Evolutionary conservation across 2,888 invertebrate genomes (phyloP).

Genomic region (Xestia c-nigrum): DNA sequence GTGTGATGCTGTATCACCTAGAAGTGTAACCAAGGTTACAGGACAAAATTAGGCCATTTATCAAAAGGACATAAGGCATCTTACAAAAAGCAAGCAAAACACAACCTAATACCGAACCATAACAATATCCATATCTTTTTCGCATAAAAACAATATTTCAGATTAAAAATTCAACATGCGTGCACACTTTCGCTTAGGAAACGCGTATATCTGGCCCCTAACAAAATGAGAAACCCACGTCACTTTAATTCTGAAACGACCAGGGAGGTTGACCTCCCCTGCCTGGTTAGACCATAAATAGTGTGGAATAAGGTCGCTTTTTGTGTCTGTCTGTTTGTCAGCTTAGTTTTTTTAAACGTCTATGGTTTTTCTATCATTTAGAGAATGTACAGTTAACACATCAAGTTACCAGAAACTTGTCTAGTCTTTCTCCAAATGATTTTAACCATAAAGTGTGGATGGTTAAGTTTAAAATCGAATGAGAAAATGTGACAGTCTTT

Average conservation of each 20-base stretch:
- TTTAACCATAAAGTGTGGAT: too few relatives aligned
- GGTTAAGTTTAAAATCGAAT: too few relatives aligned
- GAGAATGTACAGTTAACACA: neutral
- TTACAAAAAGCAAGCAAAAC: neutral
- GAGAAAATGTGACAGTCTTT: too few relatives aligned
- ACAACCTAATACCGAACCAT: neutral
- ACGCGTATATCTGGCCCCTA: constrained; percentile 60
- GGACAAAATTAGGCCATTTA: neutral
- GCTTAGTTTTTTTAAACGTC: neutral
- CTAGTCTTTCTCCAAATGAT: too few relatives aligned
- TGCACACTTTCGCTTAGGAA: constrained; percentile 55
- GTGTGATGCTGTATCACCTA: neutral
- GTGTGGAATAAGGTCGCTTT: neutral
- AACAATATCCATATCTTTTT: constrained; percentile 20
- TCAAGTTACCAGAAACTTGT: too few relatives aligned
- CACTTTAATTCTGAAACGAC: constrained; percentile 66
- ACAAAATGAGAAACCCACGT: constrained; percentile 72
- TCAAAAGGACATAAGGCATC: neutral
- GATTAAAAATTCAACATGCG: constrained; percentile 66
- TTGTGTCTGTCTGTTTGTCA: neutral
- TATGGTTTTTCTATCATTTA: neutral
- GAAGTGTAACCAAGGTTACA: neutral
- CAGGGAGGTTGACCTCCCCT: constrained; percentile 47
- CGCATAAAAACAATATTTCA: constrained; percentile 51
- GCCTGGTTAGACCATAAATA: constrained; percentile 9